Evolutionary conservation across 1,140 invertebrate genomes (phyloP).

Genomic region (Drosophila chauvacae): DNA sequence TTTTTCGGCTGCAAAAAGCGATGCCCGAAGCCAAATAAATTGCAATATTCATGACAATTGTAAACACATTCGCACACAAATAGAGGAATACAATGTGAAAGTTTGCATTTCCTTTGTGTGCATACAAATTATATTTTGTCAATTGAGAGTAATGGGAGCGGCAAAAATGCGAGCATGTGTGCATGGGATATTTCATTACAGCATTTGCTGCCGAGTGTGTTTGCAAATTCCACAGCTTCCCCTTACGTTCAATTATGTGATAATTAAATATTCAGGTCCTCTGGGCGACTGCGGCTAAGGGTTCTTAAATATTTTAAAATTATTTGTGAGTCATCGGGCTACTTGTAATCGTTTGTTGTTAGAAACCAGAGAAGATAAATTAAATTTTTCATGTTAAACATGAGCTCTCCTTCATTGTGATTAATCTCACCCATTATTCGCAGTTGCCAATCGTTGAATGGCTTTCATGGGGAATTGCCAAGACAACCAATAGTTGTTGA

Average conservation of each 20-base stretch:
- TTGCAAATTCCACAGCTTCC: constrained; percentile 46
- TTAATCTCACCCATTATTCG: constrained; percentile 25
- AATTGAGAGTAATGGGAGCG: constrained; percentile 32
- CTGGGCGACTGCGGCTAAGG: constrained; percentile 24
- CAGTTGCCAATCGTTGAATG: constrained; percentile 14
- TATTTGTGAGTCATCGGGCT: constrained; percentile 19
- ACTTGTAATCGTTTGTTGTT: constrained; percentile 11
- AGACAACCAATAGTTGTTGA: constrained; percentile 64
- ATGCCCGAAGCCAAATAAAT: constrained; percentile 76
- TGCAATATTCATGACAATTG: constrained; percentile 82
- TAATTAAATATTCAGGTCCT: constrained; percentile 60
- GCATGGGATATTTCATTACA: constrained; percentile 63
- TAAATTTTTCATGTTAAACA: not conserved
- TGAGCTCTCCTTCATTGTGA: not conserved
- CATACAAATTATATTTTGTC: constrained; percentile 62
- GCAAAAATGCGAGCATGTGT: constrained; percentile 22
- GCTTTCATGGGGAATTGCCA: constrained; percentile 35
- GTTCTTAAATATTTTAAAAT: constrained; percentile 64
- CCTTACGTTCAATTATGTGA: constrained; percentile 52
- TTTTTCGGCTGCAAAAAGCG: constrained; percentile 53
- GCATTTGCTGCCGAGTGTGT: constrained; percentile 4
- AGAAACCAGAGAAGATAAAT: not conserved
- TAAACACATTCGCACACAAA: constrained; percentile 61
- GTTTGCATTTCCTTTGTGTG: constrained; percentile 74
- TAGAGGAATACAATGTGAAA: constrained; percentile 56